These are phyloP conservation scores for Chrysodeixis includens DNA, from an alignment of 2,888 invertebrate species.

Conservation along the genomic window DNA sequence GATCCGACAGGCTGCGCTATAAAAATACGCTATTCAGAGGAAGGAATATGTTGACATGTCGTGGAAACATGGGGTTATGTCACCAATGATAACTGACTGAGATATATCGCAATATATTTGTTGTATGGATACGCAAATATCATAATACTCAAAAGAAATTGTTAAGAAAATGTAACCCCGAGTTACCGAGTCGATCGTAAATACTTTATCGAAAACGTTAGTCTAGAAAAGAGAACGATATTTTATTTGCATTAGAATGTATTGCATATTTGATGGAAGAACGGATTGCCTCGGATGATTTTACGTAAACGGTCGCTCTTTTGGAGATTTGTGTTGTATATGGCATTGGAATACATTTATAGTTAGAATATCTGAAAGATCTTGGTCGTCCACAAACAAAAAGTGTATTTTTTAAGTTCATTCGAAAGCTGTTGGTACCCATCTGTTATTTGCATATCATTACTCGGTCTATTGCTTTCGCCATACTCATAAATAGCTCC, in stretches of 20 bases:
- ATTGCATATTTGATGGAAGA: constrained; percentile 53
- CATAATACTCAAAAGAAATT: constrained; percentile 38
- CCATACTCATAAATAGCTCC: constrained; percentile 63
- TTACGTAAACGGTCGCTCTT: constrained; percentile 25
- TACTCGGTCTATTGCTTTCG: constrained; percentile 59
- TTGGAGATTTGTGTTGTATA: constrained; percentile 37
- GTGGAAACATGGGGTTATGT: constrained; percentile 43
- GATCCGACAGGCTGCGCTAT: constrained; percentile 71
- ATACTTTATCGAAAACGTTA: constrained; percentile 45
- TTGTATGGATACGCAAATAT: constrained; percentile 41
- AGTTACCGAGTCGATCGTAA: constrained; percentile 39
- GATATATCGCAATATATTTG: constrained; percentile 44
- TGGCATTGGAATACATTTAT: constrained; percentile 26
- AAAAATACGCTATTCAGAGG: constrained; percentile 75
- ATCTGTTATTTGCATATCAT: constrained; percentile 49
- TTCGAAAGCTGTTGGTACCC: constrained; percentile 28
- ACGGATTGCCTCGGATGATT: constrained; percentile 37
- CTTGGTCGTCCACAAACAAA: not conserved
- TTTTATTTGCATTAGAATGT: constrained; percentile 52
- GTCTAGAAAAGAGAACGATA: constrained; percentile 28
- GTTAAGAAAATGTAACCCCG: constrained; percentile 31
- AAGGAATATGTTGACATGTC: constrained; percentile 69
- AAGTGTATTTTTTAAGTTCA: not conserved
- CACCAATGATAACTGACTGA: constrained; percentile 45
- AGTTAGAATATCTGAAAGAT: constrained; percentile 19